Percentiles rank a stretch among this genome's conserved stretches.
Conservation (phyloP, 2,113 vertebrate species). For the Globicephala melas region DNA sequence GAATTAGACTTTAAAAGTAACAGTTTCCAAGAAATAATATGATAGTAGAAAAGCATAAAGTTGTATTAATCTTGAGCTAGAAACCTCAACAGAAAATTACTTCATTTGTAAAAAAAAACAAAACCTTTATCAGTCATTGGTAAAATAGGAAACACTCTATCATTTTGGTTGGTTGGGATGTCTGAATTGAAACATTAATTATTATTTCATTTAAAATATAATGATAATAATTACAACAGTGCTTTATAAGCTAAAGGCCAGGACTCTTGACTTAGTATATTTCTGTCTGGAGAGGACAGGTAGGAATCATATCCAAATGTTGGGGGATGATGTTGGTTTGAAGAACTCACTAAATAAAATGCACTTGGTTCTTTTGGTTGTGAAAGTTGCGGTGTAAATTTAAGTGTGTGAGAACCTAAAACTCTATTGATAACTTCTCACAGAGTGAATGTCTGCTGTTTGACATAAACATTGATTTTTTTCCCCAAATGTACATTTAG, state of each 20-base stretch:
- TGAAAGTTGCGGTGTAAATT: conserved; percentile 7
- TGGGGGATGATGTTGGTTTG: not conserved
- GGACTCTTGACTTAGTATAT: not conserved
- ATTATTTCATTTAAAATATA: not conserved
- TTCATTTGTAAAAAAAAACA: conserved; percentile 5
- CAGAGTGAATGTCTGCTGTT: not conserved
- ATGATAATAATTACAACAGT: not conserved
- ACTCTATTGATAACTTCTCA: not conserved
- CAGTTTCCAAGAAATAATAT: not conserved
- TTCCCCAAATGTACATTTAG: not conserved
- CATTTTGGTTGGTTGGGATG: not conserved
- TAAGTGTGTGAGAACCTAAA: not conserved
- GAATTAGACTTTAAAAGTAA: conserved; percentile 14
- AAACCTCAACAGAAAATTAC: not conserved
- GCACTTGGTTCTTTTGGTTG: not conserved
- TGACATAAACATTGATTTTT: not conserved
- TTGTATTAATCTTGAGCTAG: not conserved
- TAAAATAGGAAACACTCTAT: not conserved
- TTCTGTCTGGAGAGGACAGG: not conserved
- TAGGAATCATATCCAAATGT: not conserved
- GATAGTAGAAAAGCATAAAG: not conserved
- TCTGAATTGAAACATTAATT: not conserved
- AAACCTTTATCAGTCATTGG: not conserved
- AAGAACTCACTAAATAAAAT: not conserved
- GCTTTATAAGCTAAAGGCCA: not conserved